Conservation (phyloP, 2,888 invertebrate species). For the Cactoblastis cactorum region DNA sequence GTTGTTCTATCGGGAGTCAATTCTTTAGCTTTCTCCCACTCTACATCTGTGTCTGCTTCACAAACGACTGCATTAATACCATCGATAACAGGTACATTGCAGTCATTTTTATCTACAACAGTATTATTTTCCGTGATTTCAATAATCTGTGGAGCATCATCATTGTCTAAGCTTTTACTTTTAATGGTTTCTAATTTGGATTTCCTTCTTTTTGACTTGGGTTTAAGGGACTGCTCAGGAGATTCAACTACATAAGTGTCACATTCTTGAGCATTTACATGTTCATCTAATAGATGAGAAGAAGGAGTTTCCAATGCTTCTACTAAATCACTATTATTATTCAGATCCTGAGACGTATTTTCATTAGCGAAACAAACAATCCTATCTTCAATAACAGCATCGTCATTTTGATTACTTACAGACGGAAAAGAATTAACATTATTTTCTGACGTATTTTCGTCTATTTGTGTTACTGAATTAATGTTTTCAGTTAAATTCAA, state of each 20-base stretch:
- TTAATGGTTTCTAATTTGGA: conserved; percentile 51
- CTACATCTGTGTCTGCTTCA: conserved; percentile 82
- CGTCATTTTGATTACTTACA: conserved; percentile 1
- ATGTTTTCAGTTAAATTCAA: conserved; percentile 18
- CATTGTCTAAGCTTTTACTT: conserved; percentile 74
- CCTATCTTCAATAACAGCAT: background rate
- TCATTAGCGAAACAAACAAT: conserved; percentile 2
- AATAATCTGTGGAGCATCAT: conserved; percentile 63
- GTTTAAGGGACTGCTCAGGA: conserved; percentile 53
- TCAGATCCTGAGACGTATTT: conserved; percentile 35
- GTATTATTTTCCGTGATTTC: conserved; percentile 56
- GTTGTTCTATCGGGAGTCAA: conserved; percentile 37
- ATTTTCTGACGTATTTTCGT: conserved; percentile 12
- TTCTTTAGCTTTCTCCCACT: conserved; percentile 77
- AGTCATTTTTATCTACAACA: conserved; percentile 37
- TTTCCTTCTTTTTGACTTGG: conserved; percentile 29
- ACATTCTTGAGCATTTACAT: conserved; percentile 18
- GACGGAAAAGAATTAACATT: background rate
- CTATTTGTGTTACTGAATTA: conserved; percentile 11
- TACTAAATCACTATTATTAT: conserved; percentile 38
- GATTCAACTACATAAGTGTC: conserved; percentile 61
- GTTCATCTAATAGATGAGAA: conserved; percentile 9
- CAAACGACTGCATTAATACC: conserved; percentile 77
- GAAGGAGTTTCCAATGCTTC: conserved; percentile 16
- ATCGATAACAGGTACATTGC: conserved; percentile 54